phyloP scores from a whole-genome alignment of 1,140 invertebrate genomes.

The Drosophila funebris region DNA sequence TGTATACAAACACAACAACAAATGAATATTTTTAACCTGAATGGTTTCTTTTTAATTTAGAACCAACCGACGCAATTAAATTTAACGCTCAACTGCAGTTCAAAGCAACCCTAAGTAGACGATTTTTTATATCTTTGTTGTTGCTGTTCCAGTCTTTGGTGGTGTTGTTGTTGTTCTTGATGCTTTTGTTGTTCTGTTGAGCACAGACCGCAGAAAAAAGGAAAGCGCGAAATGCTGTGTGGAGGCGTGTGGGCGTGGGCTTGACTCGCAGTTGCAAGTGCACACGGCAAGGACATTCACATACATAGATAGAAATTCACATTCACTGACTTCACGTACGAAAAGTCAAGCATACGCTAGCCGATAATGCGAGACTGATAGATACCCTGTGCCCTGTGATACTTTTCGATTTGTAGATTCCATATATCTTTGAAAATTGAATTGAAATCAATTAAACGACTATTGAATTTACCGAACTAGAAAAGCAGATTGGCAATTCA shows the following conservation, averaged over 20 bases:
- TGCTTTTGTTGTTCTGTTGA: constrained; percentile 5
- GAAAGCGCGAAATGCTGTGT: constrained; percentile 16
- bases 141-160: not conserved
- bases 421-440: not conserved
- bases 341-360: not conserved
- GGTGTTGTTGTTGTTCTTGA: not conserved
- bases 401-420: too few species aligned
- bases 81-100: constrained; percentile 52
- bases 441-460: not conserved
- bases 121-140: constrained; percentile 10
- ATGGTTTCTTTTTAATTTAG: constrained; percentile 42
- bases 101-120: constrained; percentile 36
- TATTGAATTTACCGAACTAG: too few species aligned
- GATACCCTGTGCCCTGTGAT: constrained; percentile 13
- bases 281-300: constrained; percentile 36
- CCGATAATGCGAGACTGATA: not conserved
- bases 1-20: not conserved
- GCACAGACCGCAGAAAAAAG: constrained; percentile 31
- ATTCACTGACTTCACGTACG: not conserved
- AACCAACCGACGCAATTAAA: constrained; percentile 38
- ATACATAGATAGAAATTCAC: constrained; percentile 3
- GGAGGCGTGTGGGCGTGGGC: constrained; percentile 12
- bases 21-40: constrained; percentile 31
- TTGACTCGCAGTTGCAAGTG: constrained; percentile 18
- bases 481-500: too few species aligned